Percentiles rank a stretch among this genome's conserved stretches.
Evolutionary conservation across 2,888 invertebrate species (phyloP).

Genomic region (Oscheius sp.): DNA sequence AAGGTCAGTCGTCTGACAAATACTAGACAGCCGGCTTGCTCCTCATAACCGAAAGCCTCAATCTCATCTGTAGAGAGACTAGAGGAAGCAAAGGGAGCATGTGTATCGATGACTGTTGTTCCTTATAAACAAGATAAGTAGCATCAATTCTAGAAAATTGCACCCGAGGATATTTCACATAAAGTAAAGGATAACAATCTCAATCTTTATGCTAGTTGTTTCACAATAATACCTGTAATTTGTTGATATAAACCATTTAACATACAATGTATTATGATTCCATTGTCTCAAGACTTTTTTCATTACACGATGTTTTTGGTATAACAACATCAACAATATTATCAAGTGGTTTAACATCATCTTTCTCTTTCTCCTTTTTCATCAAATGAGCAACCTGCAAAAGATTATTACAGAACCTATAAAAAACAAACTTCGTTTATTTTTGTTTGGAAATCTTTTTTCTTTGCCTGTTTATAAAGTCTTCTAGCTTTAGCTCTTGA

Average conservation of each 20-base stretch:
- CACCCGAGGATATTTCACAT: background rate
- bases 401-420: background rate
- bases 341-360: background rate
- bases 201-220: background rate
- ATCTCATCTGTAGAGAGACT: no score
- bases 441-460: constrained; percentile 12
- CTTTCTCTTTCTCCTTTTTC: constrained; percentile 3
- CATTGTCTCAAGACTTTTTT: background rate
- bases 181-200: background rate
- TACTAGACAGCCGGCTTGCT: background rate
- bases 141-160: background rate
- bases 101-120: no score
- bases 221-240: constrained; percentile 1
- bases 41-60: no score
- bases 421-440: constrained; percentile 8
- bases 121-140: background rate
- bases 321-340: background rate
- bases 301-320: no score
- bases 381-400: background rate
- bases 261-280: background rate
- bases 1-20: constrained; percentile 18
- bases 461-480: background rate
- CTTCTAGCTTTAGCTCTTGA: background rate
- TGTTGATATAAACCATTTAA: background rate
- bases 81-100: no score